Evolutionary conservation across 2,113 vertebrate species (phyloP).

Genomic region (Engystomops pustulosus): DNA sequence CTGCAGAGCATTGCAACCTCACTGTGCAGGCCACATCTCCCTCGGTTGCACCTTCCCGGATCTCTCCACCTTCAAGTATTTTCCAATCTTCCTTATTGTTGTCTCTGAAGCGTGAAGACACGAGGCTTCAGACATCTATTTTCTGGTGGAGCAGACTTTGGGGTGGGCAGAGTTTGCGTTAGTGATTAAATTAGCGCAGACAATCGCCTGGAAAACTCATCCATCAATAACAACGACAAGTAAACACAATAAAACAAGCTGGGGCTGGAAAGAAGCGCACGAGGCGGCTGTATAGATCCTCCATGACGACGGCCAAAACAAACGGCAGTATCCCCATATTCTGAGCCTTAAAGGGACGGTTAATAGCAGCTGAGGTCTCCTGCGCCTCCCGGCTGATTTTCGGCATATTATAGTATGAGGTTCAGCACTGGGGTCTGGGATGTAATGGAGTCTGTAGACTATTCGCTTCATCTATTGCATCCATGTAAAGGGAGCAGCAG

Average conservation of each 20-base stretch:
- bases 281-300: background rate
- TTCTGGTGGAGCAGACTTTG: background rate
- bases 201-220: background rate
- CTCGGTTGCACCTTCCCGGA: background rate
- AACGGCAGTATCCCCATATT: no score
- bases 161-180: background rate
- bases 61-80: background rate
- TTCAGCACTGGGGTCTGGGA: no score
- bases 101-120: background rate
- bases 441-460: no score
- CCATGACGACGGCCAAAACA: background rate
- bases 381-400: background rate
- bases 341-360: background rate
- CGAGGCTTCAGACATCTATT: background rate
- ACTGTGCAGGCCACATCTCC: background rate
- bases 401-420: no score
- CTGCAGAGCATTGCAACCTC: background rate
- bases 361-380: background rate
- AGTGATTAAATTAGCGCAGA: conserved; percentile 21
- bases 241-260: background rate
- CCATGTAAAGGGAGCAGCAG: background rate
- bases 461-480: background rate
- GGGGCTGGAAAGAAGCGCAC: background rate
- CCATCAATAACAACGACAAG: background rate
- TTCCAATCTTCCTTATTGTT: background rate